Percentiles rank a stretch among this genome's conserved stretches.
These are phyloP conservation scores for Psittacula cyanocephala DNA, from an alignment of 2,113 vertebrate species.

Conservation along the genomic window DNA sequence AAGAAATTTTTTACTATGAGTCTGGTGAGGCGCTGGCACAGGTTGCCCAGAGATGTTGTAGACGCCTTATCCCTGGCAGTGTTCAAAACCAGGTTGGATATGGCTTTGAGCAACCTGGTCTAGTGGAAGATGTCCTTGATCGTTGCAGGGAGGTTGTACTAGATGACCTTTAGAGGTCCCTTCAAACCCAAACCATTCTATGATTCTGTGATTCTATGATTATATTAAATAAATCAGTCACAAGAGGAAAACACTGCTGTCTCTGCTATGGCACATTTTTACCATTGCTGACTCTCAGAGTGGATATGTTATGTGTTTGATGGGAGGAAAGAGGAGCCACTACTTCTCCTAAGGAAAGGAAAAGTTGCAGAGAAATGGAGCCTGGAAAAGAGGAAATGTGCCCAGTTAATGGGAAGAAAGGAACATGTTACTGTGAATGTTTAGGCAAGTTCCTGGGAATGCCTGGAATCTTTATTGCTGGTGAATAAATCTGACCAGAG, in stretches of 20 bases:
- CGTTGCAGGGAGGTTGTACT: background rate
- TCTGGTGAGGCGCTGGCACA: background rate
- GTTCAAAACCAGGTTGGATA: background rate
- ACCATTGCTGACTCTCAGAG: background rate
- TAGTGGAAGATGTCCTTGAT: background rate
- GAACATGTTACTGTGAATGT: background rate
- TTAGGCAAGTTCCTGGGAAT: background rate
- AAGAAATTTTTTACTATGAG: background rate
- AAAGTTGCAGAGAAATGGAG: background rate
- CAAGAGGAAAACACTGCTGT: background rate
- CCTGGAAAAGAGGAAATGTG: background rate
- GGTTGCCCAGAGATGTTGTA: background rate
- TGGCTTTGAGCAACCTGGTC: background rate
- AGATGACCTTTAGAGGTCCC: background rate
- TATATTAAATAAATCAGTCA: background rate
- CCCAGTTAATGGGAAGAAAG: background rate
- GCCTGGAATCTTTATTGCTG: conserved; percentile 19
- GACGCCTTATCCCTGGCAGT: background rate
- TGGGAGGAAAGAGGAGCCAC: background rate
- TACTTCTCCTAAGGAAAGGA: background rate
- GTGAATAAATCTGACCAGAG: conserved; percentile 33
- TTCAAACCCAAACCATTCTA: background rate
- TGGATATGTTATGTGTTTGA: background rate
- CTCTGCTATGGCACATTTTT: background rate
- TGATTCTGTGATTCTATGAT: background rate